phyloP scores from a whole-genome alignment of 2,888 invertebrate species.

The Lasioglossum lativentre region DNA sequence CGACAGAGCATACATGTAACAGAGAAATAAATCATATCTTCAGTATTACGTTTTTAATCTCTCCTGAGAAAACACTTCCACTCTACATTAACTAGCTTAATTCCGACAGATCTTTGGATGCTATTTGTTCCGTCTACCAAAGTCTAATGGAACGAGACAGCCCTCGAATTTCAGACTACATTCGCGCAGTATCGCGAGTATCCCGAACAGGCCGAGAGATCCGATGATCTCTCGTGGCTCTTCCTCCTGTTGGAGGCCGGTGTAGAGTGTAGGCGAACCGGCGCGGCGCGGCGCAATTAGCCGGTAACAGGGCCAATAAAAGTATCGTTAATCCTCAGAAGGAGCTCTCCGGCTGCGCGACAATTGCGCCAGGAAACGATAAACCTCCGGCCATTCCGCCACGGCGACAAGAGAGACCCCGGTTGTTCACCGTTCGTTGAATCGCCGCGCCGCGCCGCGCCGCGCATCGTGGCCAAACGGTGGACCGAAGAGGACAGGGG shows the following conservation, averaged over 20 bases:
- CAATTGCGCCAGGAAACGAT: slow-evolving; percentile 76
- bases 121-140: not conserved
- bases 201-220: slow-evolving; percentile 2
- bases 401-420: slow-evolving; percentile 16
- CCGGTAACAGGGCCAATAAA: slow-evolving; percentile 77
- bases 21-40: too few species aligned
- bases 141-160: slow-evolving; percentile 63
- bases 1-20: too few species aligned
- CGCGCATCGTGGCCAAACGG: not conserved
- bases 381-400: slow-evolving; percentile 65
- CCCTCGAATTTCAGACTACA: not conserved
- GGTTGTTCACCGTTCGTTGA: not conserved
- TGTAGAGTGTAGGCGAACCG: slow-evolving; percentile 71
- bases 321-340: slow-evolving; percentile 78
- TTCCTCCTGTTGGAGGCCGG: slow-evolving; percentile 29
- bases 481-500: not conserved
- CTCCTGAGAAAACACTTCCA: too few species aligned
- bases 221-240: slow-evolving; percentile 13
- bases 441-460: too few species aligned
- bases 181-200: not conserved
- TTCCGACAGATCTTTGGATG: too few species aligned
- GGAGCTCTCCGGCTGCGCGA: slow-evolving; percentile 66
- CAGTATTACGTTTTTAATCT: too few species aligned
- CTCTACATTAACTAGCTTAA: too few species aligned
- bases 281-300: slow-evolving; percentile 77